A percentile compares a stretch with the other conserved stretches of the same genome.
phyloP scores from a whole-genome alignment of 2,113 vertebrate species.

The Suricata suricatta region DNA sequence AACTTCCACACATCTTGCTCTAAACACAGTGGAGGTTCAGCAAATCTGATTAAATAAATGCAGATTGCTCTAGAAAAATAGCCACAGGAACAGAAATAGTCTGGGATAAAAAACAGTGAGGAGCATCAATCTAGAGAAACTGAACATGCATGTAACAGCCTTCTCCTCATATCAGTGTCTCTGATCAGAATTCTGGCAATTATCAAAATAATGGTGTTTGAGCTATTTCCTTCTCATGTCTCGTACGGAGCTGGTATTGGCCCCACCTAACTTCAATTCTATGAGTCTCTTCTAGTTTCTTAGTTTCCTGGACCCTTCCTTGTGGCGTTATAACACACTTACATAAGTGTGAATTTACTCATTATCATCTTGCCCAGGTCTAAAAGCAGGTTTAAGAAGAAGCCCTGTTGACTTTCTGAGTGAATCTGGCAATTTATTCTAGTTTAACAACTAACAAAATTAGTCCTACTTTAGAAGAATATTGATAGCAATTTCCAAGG shows the following conservation, averaged over 20 bases:
- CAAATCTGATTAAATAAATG: background rate
- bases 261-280: background rate
- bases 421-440: background rate
- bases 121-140: background rate
- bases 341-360: background rate
- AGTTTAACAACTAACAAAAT: background rate
- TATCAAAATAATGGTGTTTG: background rate
- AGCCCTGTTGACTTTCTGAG: background rate
- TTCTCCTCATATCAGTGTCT: background rate
- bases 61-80: background rate
- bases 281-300: background rate
- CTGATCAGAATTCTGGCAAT: background rate
- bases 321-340: background rate
- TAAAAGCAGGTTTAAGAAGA: background rate
- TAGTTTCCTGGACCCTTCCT: background rate
- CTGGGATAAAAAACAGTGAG: background rate
- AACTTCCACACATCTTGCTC: background rate
- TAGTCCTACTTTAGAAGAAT: background rate
- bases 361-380: background rate
- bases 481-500: background rate
- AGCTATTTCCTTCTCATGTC: background rate
- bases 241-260: background rate
- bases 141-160: rapidly evolving
- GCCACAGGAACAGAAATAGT: background rate
- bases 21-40: background rate